Conservation (phyloP, 2,797 vertebrate genomes). For the Alcedo atthis region DNA sequence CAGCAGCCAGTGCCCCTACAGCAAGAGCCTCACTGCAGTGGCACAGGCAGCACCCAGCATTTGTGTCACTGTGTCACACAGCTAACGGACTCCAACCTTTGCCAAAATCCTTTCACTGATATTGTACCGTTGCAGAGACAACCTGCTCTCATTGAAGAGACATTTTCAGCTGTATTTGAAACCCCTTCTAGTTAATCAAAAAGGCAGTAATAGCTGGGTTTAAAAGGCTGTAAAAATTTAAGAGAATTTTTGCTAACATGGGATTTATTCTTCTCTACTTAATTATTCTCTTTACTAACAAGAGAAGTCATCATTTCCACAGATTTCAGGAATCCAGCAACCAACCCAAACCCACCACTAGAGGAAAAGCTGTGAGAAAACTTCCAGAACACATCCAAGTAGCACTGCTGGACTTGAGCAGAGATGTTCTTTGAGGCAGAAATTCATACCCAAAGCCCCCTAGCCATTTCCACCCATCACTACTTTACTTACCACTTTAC, state of each 20-base stretch:
- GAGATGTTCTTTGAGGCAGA: not conserved
- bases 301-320: not conserved
- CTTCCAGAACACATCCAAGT: not conserved
- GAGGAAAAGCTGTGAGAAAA: not conserved
- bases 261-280: not conserved
- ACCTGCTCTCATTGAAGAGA: not conserved
- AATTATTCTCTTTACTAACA: not conserved
- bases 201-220: not conserved
- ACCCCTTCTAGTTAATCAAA: accelerated
- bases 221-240: not conserved
- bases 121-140: not conserved
- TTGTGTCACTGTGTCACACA: not conserved
- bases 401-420: not conserved
- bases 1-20: constrained; percentile 39
- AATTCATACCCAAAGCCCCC: not conserved
- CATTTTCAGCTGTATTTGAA: not conserved
- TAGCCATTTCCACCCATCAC: not conserved
- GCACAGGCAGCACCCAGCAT: not conserved
- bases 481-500: not conserved
- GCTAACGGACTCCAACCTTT: not conserved
- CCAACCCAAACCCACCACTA: not conserved
- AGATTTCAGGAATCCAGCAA: not conserved
- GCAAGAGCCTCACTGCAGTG: not conserved
- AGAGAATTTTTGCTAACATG: not conserved
- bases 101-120: not conserved